These are phyloP conservation scores for Archilochus colubris DNA, from an alignment of 2,113 vertebrate genomes.

Conservation along the genomic window DNA sequence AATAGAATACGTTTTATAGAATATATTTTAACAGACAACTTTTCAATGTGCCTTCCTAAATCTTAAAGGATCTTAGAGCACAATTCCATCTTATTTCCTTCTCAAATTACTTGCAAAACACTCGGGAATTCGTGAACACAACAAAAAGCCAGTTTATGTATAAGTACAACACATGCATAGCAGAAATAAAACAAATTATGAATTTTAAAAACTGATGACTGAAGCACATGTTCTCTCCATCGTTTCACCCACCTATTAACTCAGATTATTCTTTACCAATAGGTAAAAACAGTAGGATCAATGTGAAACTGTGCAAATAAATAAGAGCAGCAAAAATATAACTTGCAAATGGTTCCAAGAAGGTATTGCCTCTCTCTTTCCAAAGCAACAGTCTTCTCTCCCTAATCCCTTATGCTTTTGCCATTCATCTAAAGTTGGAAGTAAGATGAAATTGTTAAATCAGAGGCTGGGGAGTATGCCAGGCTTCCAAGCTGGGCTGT, in stretches of 20 bases:
- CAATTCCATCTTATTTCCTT: background rate
- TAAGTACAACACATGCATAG: background rate
- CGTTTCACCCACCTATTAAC: background rate
- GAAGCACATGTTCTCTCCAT: background rate
- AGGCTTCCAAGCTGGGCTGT: slow-evolving; percentile 2
- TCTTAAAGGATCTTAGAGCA: background rate
- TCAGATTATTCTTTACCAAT: background rate
- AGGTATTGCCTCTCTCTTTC: background rate
- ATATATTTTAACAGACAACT: background rate
- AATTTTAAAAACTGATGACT: background rate
- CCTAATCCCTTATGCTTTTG: background rate
- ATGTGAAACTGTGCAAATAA: background rate
- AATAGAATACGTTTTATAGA: no score
- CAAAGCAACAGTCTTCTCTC: background rate
- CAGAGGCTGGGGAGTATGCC: slow-evolving; percentile 26
- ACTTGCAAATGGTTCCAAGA: background rate
- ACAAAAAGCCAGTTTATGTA: background rate
- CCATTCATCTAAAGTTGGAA: slow-evolving; percentile 7
- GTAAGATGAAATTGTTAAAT: slow-evolving; percentile 25
- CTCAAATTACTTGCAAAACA: background rate
- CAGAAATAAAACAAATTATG: background rate
- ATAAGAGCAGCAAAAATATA: background rate
- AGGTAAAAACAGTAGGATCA: background rate
- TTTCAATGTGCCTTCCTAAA: background rate
- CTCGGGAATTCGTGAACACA: background rate